Base-by-base conservation (phyloP, 2,113 vertebrate species). In the Ammospiza nelsoni region DNA sequence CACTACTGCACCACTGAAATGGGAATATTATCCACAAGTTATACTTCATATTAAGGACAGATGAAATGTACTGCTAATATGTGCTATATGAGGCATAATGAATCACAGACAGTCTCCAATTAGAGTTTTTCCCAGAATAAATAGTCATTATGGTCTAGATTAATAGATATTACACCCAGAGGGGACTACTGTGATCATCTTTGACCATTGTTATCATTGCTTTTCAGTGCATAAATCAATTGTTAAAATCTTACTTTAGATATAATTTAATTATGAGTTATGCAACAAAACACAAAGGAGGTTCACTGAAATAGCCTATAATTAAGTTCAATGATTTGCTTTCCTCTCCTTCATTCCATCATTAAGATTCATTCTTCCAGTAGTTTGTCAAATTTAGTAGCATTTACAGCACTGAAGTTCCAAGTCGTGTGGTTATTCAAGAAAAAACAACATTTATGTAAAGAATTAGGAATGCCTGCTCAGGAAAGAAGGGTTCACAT, bases 221-320 rank as follows among this genome's bases (percentile, higher is more conserved):
- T 94, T 92, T 87, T 77, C 63, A 83, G 91, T 91, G 89, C 94
- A 94, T 95, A 95, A 97, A 91, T 44, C 78, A 80, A 96, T 92
- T 73, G 78, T 76, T 94, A 88, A 91, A 91, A 85, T 35, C n/a
- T 84, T 91, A 69, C 58, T 87, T 90, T 92, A 84, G 69, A 87
- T 25, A 62, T 87, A 91, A 96, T 90, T 96, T 87, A 90, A 86
- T 96, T 96, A 90, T 65, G 77, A 95, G 46, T 96, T 97, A 96
- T 27, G 48, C 77, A 97, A 96, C 54, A 90, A 92, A 92, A 76
- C 28, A 69, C 43, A 92, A 65, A 74, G 52, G 48, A 84, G 28
- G 20, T 51, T 74, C 59, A 73, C 74, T 72, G 75, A 91, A 94
- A 84, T 11, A 93, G 44, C 57, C 46, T 39, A 55, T 82, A 78